Percentiles rank a stretch among this genome's conserved stretches.
These are phyloP conservation scores for Melospiza georgiana DNA, from an alignment of 2,113 vertebrate species.

Conservation along the genomic window DNA sequence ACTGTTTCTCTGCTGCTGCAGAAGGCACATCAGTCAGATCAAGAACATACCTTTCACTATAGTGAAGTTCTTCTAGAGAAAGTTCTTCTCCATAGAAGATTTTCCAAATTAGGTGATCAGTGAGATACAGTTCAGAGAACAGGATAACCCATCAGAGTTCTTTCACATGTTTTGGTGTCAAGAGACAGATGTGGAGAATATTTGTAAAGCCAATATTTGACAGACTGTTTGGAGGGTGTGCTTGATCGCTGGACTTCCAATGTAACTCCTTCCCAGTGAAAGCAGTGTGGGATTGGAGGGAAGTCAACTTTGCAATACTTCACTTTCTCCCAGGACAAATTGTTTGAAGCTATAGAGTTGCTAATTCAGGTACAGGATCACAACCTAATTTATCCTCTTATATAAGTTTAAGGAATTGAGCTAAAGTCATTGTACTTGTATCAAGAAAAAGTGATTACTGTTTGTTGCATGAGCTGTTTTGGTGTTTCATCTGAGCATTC, in stretches of 20 bases:
- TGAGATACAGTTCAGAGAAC: background rate
- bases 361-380: background rate
- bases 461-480: background rate
- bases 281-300: background rate
- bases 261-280: background rate
- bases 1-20: background rate
- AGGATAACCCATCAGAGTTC: background rate
- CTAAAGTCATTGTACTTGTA: background rate
- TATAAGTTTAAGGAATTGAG: background rate
- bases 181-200: background rate
- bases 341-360: background rate
- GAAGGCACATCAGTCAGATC: background rate
- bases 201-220: background rate
- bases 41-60: background rate
- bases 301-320: background rate
- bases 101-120: background rate
- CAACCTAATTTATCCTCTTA: background rate
- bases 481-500: background rate
- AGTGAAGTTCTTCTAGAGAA: too few relatives aligned
- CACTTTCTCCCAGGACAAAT: background rate
- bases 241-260: background rate
- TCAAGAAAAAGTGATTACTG: background rate
- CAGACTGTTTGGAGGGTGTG: background rate
- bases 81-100: background rate
- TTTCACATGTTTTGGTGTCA: background rate